Percentiles rank a stretch among this genome's conserved stretches.
phyloP scores from a whole-genome alignment of 2,797 vertebrate genomes.

The Pelobates cultripes region DNA sequence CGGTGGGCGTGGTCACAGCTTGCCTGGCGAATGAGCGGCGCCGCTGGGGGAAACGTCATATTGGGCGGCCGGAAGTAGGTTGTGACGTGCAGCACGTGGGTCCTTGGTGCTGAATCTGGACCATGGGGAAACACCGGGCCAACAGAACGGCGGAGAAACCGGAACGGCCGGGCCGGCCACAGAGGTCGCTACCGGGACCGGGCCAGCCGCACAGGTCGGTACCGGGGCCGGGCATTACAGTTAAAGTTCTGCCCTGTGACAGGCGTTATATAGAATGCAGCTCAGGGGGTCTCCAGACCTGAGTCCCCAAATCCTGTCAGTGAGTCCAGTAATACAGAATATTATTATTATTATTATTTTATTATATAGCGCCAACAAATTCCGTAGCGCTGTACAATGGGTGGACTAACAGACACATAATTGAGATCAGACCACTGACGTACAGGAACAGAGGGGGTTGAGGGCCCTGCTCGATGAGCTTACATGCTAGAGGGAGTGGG shows the following conservation, averaged over 20 bases:
- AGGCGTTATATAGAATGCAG: too few relatives aligned
- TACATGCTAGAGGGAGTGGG: too few relatives aligned
- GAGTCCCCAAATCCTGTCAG: too few relatives aligned
- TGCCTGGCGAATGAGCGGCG: background rate
- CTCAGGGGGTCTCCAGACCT: too few relatives aligned
- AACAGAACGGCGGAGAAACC: background rate
- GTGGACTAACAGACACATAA: too few relatives aligned
- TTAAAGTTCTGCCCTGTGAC: too few relatives aligned
- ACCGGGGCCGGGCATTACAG: too few relatives aligned
- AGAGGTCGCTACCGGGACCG: conserved; percentile 4
- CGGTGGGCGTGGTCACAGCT: background rate
- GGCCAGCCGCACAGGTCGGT: conserved; percentile 5
- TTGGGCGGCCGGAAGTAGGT: background rate
- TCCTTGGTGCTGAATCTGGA: background rate
- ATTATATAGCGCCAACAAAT: background rate
- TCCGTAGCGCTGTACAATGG: background rate
- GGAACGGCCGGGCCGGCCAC: background rate
- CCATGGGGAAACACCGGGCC: conserved; percentile 12
- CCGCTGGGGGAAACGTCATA: conserved; percentile 4
- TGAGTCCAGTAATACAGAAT: background rate
- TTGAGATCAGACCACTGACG: too few relatives aligned
- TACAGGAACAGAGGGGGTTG: too few relatives aligned
- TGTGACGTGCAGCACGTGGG: background rate
- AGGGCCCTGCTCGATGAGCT: too few relatives aligned
- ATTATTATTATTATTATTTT: background rate